Evolutionary conservation across 2,888 invertebrate species (phyloP).

Genomic region (Sisyra nigra): DNA sequence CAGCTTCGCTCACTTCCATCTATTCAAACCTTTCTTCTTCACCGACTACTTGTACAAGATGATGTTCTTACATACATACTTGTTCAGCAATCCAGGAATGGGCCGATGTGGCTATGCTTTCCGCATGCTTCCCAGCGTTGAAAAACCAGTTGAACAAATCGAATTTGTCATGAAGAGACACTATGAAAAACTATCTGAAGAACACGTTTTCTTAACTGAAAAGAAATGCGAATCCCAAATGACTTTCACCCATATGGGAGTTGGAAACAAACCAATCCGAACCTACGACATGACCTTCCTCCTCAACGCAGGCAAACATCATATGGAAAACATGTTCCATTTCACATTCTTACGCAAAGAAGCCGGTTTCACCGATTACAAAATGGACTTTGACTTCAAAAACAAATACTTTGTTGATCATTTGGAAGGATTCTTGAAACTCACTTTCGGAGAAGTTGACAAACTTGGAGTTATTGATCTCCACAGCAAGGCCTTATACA

Average conservation of each 20-base stretch:
- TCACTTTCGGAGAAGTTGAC: background rate
- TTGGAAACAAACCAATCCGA: conserved; percentile 17
- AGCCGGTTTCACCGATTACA: background rate
- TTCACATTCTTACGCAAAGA: conserved; percentile 17
- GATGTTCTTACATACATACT: conserved; percentile 8
- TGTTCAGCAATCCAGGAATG: background rate
- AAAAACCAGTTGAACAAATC: conserved; percentile 19
- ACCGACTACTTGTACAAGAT: conserved; percentile 9
- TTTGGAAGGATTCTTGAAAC: background rate
- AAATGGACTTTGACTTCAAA: background rate
- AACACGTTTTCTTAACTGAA: too few species aligned
- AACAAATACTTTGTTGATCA: background rate
- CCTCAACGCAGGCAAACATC: conserved; percentile 19
- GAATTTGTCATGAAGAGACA: conserved; percentile 19
- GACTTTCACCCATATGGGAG: conserved; percentile 20
- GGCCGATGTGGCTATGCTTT: background rate
- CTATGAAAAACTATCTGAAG: conserved; percentile 12
- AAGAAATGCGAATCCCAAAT: conserved; percentile 12
- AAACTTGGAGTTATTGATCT: background rate
- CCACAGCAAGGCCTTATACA: background rate
- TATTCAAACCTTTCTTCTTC: conserved; percentile 10
- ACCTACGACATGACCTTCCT: conserved; percentile 22
- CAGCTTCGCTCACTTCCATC: conserved; percentile 7
- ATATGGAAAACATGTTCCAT: conserved; percentile 18
- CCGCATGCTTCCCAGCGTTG: conserved; percentile 12